phyloP scores from a whole-genome alignment of 92 coral and sea anemone species.

The Desmophyllum pertusum region DNA sequence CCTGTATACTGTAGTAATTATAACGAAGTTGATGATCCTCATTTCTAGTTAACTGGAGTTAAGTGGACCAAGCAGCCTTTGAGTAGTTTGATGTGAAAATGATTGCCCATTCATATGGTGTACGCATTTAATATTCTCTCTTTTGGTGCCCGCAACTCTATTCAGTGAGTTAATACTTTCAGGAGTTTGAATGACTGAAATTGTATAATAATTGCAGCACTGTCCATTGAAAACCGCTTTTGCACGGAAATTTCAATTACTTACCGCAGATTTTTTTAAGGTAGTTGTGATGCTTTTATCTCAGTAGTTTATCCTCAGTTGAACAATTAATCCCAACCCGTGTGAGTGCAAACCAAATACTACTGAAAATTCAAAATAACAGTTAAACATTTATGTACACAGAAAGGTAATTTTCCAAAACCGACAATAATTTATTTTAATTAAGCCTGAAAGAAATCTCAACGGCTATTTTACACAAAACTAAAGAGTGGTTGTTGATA shows the following conservation, averaged over 20 bases:
- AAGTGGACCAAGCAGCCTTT: no score
- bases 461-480: not conserved
- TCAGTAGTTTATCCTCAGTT: not conserved
- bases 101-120: no score
- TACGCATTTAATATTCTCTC: not conserved
- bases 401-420: not conserved
- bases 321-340: not conserved
- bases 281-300: not conserved
- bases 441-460: not conserved
- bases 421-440: not conserved
- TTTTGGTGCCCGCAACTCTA: not conserved
- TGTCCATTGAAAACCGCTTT: not conserved
- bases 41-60: not conserved
- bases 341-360: not conserved
- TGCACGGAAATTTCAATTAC: no score
- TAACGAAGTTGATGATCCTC: not conserved
- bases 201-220: not conserved
- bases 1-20: no score
- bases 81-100: no score
- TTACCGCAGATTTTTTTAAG: no score
- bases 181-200: not conserved
- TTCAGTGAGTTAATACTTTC: not conserved
- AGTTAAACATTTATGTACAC: not conserved
- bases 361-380: not conserved
- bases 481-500: not conserved